Base-by-base conservation (phyloP, 2,888 invertebrate genomes). In the Papilio protenor region DNA sequence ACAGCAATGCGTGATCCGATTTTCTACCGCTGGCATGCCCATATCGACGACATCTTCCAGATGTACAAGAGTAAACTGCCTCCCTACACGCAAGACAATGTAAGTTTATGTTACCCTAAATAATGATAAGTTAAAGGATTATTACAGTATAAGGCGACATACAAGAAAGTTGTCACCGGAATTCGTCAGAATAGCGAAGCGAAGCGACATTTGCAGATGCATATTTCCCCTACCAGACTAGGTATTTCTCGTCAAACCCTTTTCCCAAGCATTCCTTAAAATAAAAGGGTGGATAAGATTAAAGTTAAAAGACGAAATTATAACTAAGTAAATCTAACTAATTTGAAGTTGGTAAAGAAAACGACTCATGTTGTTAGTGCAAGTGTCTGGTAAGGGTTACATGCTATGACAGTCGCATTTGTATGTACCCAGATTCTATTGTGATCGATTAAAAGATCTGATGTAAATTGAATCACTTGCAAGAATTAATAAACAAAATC, bases 1-100 rank as follows among this genome's bases (percentile, higher is more conserved):
- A 97, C 97, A 0, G 97, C 98, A 0, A 97, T 98, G 97, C 95
- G 98, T 8, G 98, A 98, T 91, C 98, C 98, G 0, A 92, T 97
- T 18, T 98, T 98, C 94, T 98, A 98, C 92, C 96, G 97, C 86
- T 98, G 97, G 97, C 98, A 98, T 85, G 95, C 96, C 0, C 97
- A 96, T 87, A 94, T 98, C 47, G 97, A 98, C 84, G 96, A 97
- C 83, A 92, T 98, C 57, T 98, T 98, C 95, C 95, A 96, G 82
- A 95, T 96, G 81, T 96, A 96, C 90, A 98, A 98, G 89, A 93
- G 94, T 77, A 96, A 96, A 12, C 91, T 98, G 45, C 92, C 96
- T 0, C 95, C 96, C 6, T 98, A 98, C 87, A 93, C 91, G 0
- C 84, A 85, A 5, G 90, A 94, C 72, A 95, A 95, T 92, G 97